Evolutionary conservation across 2,113 vertebrate genomes (phyloP).

Genomic region (Polypterus bichir): DNA sequence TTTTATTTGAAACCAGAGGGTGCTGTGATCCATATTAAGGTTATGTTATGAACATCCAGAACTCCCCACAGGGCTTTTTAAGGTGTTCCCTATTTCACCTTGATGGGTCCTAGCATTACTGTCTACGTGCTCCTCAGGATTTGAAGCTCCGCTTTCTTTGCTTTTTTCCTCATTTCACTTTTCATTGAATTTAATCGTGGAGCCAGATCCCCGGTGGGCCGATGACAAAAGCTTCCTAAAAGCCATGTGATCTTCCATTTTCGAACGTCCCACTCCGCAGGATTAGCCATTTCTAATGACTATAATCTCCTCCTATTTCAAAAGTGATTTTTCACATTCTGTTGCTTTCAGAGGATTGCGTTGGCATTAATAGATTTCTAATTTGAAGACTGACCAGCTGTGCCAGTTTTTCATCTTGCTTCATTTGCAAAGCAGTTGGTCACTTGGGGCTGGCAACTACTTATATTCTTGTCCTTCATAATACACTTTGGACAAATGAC

Average conservation of each 20-base stretch:
- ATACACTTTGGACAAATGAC: no score
- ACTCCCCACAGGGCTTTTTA: no score
- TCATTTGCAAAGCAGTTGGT: not conserved
- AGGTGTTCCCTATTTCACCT: no score
- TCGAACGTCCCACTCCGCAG: conserved; percentile 73
- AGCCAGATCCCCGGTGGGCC: conserved; percentile 57
- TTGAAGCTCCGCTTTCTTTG: conserved; percentile 23
- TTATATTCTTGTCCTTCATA: no score
- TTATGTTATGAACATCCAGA: no score
- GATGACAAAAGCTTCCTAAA: conserved; percentile 69
- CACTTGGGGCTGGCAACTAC: no score
- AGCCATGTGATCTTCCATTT: conserved; percentile 75
- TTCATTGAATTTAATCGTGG: conserved; percentile 63
- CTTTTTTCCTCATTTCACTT: conserved; percentile 57
- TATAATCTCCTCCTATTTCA: conserved; percentile 75
- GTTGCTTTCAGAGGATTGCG: conserved; percentile 50
- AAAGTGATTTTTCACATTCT: conserved; percentile 61
- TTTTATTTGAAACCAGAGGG: no score
- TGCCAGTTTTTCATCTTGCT: conserved; percentile 26
- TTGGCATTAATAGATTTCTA: conserved; percentile 53
- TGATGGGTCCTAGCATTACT: no score
- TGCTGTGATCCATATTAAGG: no score
- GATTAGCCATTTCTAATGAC: conserved; percentile 89
- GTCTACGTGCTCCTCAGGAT: no score
- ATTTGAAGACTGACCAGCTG: conserved; percentile 42